phyloP scores from a whole-genome alignment of 2,113 vertebrate species.

The Circaetus cinerascens region DNA sequence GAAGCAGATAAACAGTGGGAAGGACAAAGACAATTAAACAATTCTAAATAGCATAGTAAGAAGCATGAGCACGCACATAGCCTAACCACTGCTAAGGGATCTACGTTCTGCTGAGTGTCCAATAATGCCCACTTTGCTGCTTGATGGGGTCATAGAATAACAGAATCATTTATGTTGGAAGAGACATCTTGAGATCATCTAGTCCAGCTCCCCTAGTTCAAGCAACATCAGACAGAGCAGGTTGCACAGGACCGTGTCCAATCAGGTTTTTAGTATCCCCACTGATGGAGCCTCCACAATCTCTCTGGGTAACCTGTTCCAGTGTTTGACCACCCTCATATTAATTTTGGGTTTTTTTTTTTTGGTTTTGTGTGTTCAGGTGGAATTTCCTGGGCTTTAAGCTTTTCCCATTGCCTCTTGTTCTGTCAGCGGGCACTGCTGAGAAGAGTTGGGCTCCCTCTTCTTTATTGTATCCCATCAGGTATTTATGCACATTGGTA shows the following conservation, averaged over 20 bases:
- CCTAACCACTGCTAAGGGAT: neutral
- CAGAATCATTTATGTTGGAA: neutral
- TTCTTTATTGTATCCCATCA: neutral
- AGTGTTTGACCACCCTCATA: neutral
- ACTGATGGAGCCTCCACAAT: neutral
- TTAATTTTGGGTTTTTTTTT: neutral
- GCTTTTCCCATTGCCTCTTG: neutral
- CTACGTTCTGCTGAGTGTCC: neutral
- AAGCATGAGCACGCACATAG: conserved; percentile 2
- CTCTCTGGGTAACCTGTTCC: neutral
- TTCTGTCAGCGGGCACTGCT: neutral
- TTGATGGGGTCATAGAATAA: neutral
- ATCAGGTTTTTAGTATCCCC: neutral
- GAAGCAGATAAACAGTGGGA: conserved; percentile 9
- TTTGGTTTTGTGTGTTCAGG: neutral
- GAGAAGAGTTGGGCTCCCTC: neutral
- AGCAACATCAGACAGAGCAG: neutral
- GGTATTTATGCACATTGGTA: neutral
- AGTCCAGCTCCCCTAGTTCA: neutral
- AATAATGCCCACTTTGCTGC: neutral
- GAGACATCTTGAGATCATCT: neutral
- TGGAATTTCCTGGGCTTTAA: neutral
- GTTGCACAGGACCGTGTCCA: neutral
- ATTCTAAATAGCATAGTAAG: neutral
- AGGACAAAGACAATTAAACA: conserved; percentile 29